These are phyloP conservation scores for Choristoneura fumiferana DNA, from an alignment of 1,140 invertebrate species.

Conservation along the genomic window DNA sequence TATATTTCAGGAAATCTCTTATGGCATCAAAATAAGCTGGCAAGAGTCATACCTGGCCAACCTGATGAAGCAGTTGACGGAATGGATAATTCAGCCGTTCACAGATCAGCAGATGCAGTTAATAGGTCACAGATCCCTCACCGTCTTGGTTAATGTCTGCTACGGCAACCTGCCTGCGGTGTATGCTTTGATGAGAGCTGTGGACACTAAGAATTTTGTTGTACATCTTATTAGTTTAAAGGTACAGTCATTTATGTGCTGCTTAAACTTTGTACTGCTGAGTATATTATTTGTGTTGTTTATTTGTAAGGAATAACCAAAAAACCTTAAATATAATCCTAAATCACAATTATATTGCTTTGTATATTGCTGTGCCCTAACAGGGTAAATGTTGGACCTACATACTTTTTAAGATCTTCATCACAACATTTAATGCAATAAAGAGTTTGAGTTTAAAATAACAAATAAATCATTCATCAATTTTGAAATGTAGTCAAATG, in stretches of 20 bases:
- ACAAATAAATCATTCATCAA: too few relatives aligned
- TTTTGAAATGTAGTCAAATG: too few relatives aligned
- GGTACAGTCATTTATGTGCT: conserved; percentile 51
- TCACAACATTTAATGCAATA: too few relatives aligned
- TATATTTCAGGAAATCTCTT: conserved; percentile 81
- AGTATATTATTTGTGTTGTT: too few relatives aligned
- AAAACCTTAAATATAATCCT: too few relatives aligned
- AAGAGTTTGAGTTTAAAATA: too few relatives aligned
- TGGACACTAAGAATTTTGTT: conserved; percentile 81
- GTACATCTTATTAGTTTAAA: conserved; percentile 79
- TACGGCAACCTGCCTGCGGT: conserved; percentile 84
- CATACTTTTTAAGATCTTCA: too few relatives aligned
- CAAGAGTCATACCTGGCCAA: conserved; percentile 83
- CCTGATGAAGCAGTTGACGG: conserved; percentile 81
- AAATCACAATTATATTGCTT: too few relatives aligned
- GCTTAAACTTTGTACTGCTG: too few relatives aligned
- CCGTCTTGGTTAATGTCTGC: conserved; percentile 85
- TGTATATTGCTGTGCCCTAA: too few relatives aligned
- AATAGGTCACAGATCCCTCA: conserved; percentile 80
- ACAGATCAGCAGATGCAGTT: conserved; percentile 75
- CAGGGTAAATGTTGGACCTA: too few relatives aligned
- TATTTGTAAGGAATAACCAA: too few relatives aligned
- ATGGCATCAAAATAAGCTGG: conserved; percentile 85
- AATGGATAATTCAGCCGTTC: conserved; percentile 80
- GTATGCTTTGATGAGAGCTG: conserved; percentile 81